Evolutionary conservation across 2,113 vertebrate species (phyloP).

Genomic region (Eptesicus fuscus): DNA sequence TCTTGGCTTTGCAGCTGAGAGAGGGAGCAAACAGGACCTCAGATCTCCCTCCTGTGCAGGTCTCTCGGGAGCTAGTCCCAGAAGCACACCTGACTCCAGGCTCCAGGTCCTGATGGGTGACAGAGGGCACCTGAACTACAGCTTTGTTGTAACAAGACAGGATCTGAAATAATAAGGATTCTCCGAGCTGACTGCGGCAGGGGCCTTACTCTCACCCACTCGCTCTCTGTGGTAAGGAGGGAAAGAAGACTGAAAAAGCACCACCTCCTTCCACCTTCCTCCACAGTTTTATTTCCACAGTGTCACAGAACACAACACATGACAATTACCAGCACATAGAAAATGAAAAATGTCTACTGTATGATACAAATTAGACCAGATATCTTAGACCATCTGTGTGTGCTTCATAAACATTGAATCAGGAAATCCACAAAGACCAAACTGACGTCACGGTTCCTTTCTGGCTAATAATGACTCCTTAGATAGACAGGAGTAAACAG

Average conservation of each 20-base stretch:
- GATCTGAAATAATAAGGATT: background rate
- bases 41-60: background rate
- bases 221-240: background rate
- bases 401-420: constrained; percentile 46
- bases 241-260: background rate
- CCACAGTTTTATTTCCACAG: background rate
- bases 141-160: background rate
- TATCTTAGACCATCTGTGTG: background rate
- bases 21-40: background rate
- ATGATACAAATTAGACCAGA: background rate
- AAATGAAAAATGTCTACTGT: constrained; percentile 13
- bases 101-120: background rate
- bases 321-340: background rate
- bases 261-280: background rate
- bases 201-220: background rate
- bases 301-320: background rate
- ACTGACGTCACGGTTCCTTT: constrained; percentile 37
- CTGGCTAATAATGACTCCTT: constrained; percentile 29
- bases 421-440: constrained; percentile 60
- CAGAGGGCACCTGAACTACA: background rate
- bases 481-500: background rate
- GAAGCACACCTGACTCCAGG: background rate
- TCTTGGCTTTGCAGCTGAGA: background rate
- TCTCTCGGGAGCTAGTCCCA: background rate
- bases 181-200: background rate